Conservation (phyloP, 2,113 vertebrate genomes). For the Terrapene triunguis region DNA sequence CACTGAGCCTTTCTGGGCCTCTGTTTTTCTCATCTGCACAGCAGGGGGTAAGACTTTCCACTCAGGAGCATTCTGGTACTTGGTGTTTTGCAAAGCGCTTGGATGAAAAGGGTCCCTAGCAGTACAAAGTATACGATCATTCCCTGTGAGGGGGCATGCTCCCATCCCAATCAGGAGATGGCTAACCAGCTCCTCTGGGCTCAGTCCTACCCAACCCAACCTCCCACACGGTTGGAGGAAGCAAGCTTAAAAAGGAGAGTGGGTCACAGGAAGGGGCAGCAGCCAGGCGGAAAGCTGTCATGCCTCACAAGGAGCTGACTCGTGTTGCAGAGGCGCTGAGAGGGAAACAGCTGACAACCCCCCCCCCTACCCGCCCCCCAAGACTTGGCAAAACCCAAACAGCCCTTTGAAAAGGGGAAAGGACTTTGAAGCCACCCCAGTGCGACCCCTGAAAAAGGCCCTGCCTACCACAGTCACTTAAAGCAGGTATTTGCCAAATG, state of each 20-base stretch:
- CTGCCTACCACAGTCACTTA: not conserved
- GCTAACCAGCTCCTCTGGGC: too few species aligned
- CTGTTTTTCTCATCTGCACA: not conserved
- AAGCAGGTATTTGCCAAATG: not conserved
- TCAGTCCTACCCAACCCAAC: too few species aligned
- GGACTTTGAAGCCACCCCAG: not conserved
- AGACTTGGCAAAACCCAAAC: not conserved
- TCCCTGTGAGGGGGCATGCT: too few species aligned
- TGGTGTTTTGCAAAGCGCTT: not conserved
- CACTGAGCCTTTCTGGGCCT: not conserved
- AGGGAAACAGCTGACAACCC: too few species aligned
- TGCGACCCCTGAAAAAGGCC: not conserved
- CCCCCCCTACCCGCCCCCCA: fast-evolving
- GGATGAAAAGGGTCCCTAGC: not conserved
- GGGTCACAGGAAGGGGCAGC: too few species aligned
- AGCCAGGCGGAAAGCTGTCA: not conserved
- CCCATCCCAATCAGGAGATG: too few species aligned
- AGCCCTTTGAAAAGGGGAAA: not conserved
- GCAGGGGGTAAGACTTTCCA: not conserved
- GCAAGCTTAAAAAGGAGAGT: not conserved
- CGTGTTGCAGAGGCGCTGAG: not conserved
- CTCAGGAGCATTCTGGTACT: not conserved
- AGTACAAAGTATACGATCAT: fast-evolving
- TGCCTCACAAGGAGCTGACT: not conserved
- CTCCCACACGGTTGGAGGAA: not conserved